Conservation (phyloP, 2,113 vertebrate genomes). For the Xiphophorus couchianus region DNA sequence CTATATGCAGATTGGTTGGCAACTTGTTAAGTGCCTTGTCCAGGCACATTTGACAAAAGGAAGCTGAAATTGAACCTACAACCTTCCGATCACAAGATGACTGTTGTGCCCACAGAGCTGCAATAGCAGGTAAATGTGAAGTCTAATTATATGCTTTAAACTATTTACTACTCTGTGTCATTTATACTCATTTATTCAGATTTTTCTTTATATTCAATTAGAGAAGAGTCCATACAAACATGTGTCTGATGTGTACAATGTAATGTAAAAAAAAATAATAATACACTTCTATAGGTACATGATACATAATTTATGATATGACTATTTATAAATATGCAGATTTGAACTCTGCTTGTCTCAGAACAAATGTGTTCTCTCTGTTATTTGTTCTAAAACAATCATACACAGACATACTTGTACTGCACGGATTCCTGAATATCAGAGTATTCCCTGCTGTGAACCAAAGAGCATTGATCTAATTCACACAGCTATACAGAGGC, state of each 20-base stretch:
- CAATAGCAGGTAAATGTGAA: background rate
- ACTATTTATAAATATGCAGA: conserved; percentile 9
- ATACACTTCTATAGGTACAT: background rate
- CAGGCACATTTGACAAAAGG: no score
- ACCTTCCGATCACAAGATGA: no score
- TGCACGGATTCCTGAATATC: background rate
- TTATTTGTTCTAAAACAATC: background rate
- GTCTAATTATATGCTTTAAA: background rate
- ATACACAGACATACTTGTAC: background rate
- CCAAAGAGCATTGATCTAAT: background rate
- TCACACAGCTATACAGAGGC: background rate
- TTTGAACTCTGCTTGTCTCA: background rate
- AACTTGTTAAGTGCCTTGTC: no score
- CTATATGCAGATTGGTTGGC: no score
- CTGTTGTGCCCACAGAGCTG: no score
- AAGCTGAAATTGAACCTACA: no score
- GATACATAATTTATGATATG: background rate
- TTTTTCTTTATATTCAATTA: background rate
- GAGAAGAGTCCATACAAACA: background rate
- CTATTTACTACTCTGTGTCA: background rate
- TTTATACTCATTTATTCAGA: background rate
- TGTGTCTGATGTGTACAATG: background rate
- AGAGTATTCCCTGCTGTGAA: background rate
- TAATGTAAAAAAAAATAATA: background rate
- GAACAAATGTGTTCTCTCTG: background rate